These are phyloP conservation scores for Myoxocephalus aenaeus DNA, from an alignment of 2,797 vertebrate species.

Conservation along the genomic window DNA sequence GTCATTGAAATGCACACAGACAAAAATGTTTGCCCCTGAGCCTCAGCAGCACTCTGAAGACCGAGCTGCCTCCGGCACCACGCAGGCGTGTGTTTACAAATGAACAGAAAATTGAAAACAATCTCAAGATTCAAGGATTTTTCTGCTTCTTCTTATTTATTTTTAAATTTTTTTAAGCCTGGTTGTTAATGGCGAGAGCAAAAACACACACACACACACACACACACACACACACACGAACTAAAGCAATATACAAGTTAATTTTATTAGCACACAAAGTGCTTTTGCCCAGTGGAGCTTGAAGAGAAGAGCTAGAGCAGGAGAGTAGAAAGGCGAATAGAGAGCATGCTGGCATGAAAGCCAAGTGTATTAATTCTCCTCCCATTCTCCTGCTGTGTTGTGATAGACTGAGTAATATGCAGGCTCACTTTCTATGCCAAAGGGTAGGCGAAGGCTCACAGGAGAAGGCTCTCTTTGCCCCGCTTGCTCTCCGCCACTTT, in stretches of 20 bases:
- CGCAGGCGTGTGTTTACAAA: constrained; percentile 26
- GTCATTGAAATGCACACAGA: constrained; percentile 71
- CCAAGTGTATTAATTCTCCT: constrained; percentile 75
- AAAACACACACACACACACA: background rate
- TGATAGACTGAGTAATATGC: constrained; percentile 79
- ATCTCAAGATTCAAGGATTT: constrained; percentile 35
- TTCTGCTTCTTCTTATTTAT: background rate
- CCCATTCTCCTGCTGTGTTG: constrained; percentile 74
- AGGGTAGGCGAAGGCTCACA: constrained; percentile 70
- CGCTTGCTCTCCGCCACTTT: constrained; percentile 31
- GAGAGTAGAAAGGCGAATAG: constrained; percentile 48
- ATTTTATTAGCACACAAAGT: constrained; percentile 72
- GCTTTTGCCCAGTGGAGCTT: constrained; percentile 69
- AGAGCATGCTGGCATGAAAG: constrained; percentile 62
- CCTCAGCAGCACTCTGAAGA: constrained; percentile 40
- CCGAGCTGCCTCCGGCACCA: constrained; percentile 25
- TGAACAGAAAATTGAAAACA: constrained; percentile 35
- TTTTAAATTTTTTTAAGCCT: background rate
- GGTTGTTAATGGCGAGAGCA: constrained; percentile 29
- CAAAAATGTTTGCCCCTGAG: constrained; percentile 61
- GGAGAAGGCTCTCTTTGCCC: constrained; percentile 52
- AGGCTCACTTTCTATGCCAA: constrained; percentile 79
- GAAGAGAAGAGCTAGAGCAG: constrained; percentile 56
- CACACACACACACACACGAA: constrained; percentile 7
- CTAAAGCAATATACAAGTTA: constrained; percentile 55